These are phyloP conservation scores for Tretioscincus oriximinensis DNA, from an alignment of 2,113 vertebrate species.

Conservation along the genomic window DNA sequence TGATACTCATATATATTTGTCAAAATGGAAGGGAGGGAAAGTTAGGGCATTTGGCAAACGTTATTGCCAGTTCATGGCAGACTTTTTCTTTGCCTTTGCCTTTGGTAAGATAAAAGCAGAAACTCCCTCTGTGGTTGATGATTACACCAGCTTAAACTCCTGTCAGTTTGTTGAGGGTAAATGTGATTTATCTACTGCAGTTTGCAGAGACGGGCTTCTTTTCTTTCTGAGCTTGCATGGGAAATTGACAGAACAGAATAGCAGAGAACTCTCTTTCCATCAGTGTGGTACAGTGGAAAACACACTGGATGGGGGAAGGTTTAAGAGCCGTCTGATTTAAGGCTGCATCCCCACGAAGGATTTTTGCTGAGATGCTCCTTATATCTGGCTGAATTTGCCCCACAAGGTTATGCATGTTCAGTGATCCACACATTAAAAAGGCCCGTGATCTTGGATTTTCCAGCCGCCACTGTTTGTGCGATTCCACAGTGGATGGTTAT, in stretches of 20 bases:
- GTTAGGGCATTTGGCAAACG: conserved; percentile 77
- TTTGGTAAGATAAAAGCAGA: conserved; percentile 93
- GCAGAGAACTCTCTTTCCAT: not conserved
- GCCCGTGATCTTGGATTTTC: too few species aligned
- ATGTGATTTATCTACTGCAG: conserved; percentile 98
- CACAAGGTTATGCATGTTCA: too few species aligned
- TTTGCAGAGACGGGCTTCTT: conserved; percentile 77
- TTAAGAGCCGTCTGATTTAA: too few species aligned
- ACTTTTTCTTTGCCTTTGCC: conserved; percentile 65
- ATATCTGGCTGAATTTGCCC: too few species aligned
- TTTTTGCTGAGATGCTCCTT: too few species aligned
- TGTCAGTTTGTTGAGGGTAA: conserved; percentile 94
- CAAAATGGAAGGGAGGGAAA: conserved; percentile 79
- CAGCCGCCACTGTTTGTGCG: too few species aligned
- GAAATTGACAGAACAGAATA: conserved; percentile 66
- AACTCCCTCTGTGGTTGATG: conserved; percentile 88
- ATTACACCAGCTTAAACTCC: conserved; percentile 96
- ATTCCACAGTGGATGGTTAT: too few species aligned
- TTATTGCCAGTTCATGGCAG: conserved; percentile 85
- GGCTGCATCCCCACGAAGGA: too few species aligned
- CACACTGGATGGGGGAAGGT: not conserved
- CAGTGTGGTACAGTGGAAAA: conserved; percentile 19
- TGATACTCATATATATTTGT: conserved; percentile 87
- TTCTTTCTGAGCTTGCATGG: conserved; percentile 60
- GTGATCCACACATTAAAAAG: too few species aligned